A percentile compares a stretch with the other conserved stretches of the same genome.
Evolutionary conservation across 2,888 invertebrate species (phyloP).

Genomic region (Eupithecia centaureata): DNA sequence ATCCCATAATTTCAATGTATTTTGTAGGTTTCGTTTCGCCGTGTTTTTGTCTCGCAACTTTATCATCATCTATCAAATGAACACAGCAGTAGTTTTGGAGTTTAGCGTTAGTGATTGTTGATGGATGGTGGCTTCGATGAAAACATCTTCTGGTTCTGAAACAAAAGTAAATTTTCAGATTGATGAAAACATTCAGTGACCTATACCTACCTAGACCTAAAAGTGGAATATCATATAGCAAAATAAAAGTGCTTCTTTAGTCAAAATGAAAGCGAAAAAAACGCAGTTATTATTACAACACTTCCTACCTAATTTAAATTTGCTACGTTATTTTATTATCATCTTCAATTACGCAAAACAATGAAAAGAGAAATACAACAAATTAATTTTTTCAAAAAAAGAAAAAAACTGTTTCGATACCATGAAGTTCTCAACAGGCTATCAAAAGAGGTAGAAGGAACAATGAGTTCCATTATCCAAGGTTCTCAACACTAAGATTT

Average conservation of each 20-base stretch:
- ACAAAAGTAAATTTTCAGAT: background rate
- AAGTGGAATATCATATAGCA: background rate
- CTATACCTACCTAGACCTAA: background rate
- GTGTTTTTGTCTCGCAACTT: conserved; percentile 2
- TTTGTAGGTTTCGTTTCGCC: background rate
- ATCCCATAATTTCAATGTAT: background rate
- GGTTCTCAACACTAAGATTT: no score
- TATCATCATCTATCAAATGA: background rate
- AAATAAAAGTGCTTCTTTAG: background rate
- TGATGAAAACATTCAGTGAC: background rate
- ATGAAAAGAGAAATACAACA: background rate
- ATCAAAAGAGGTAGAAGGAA: background rate
- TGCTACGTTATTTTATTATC: background rate
- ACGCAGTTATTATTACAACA: background rate
- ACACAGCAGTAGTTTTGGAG: background rate
- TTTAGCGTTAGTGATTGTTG: background rate
- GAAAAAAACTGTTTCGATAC: no score
- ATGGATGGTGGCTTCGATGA: background rate
- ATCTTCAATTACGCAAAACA: background rate
- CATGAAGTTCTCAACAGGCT: no score
- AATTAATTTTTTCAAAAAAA: background rate
- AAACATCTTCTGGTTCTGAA: conserved; percentile 5
- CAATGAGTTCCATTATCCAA: no score
- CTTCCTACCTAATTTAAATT: background rate
- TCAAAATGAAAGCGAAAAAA: background rate